These are phyloP conservation scores for Drosophila cracens DNA, from an alignment of 2,888 invertebrate species.

Conservation along the genomic window DNA sequence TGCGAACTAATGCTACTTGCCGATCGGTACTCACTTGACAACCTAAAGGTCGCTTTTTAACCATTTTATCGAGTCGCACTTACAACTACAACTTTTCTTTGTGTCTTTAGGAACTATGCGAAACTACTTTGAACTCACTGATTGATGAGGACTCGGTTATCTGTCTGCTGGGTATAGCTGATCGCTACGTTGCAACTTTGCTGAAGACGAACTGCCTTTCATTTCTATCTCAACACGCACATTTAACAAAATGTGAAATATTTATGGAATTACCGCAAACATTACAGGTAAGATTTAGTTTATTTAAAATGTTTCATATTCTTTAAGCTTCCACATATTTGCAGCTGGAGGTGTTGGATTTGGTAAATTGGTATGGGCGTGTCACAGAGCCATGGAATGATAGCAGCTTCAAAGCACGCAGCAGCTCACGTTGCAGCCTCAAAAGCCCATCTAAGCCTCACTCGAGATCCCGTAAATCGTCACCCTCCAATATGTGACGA, in stretches of 20 bases:
- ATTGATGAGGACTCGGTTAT: conserved; percentile 88
- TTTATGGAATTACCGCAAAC: conserved; percentile 81
- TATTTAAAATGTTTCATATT: neutral
- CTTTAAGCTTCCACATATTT: neutral
- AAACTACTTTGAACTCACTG: conserved; percentile 87
- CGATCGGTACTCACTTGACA: conserved; percentile 88
- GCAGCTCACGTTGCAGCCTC: conserved; percentile 78
- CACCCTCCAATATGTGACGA: conserved; percentile 83
- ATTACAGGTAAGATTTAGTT: conserved; percentile 69
- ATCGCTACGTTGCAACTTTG: conserved; percentile 87
- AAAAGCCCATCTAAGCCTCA: conserved; percentile 82
- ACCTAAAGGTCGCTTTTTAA: conserved; percentile 85
- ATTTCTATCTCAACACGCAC: conserved; percentile 82
- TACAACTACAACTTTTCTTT: neutral
- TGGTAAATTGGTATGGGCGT: conserved; percentile 83
- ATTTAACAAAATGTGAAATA: conserved; percentile 81
- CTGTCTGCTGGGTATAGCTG: conserved; percentile 88
- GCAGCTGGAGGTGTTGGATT: conserved; percentile 82
- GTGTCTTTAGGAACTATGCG: conserved; percentile 86
- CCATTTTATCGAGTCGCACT: neutral
- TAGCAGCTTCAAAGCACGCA: conserved; percentile 71
- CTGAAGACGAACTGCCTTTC: conserved; percentile 82
- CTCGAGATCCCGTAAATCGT: conserved; percentile 82
- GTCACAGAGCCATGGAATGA: conserved; percentile 83
- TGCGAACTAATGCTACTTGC: conserved; percentile 88